Evolutionary conservation across 2,797 vertebrate genomes (phyloP).

Genomic region (Premnoplex brunnescens): DNA sequence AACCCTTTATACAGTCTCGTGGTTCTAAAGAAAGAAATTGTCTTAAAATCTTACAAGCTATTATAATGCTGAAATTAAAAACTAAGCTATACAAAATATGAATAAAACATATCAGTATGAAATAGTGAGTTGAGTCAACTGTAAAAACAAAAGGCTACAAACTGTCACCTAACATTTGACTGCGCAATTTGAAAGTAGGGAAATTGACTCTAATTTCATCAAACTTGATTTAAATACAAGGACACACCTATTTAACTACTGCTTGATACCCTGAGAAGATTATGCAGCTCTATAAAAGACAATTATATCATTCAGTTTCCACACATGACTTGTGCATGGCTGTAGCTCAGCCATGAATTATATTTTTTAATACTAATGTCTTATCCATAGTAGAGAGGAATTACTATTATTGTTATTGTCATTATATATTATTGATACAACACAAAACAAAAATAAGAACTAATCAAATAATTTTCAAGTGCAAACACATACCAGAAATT

Average conservation of each 20-base stretch:
- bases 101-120: not conserved
- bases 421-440: not conserved
- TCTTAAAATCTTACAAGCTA: constrained; percentile 5
- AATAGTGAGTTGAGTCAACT: not conserved
- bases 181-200: not conserved
- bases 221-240: not conserved
- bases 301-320: not conserved
- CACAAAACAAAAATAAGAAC: not conserved
- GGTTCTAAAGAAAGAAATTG: constrained; percentile 27
- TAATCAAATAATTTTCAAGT: not conserved
- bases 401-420: not conserved
- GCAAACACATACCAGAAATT: not conserved
- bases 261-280: not conserved
- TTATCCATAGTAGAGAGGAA: not conserved
- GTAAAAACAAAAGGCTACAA: not conserved
- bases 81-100: not conserved
- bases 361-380: not conserved
- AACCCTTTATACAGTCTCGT: not conserved
- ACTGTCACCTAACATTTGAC: not conserved
- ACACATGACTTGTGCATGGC: fast-evolving
- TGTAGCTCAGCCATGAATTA: not conserved
- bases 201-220: not conserved
- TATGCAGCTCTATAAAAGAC: not conserved
- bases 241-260: not conserved
- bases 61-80: constrained; percentile 26